Conservation (phyloP, 2,888 invertebrate species). For the Chloroclysta siterata region DNA sequence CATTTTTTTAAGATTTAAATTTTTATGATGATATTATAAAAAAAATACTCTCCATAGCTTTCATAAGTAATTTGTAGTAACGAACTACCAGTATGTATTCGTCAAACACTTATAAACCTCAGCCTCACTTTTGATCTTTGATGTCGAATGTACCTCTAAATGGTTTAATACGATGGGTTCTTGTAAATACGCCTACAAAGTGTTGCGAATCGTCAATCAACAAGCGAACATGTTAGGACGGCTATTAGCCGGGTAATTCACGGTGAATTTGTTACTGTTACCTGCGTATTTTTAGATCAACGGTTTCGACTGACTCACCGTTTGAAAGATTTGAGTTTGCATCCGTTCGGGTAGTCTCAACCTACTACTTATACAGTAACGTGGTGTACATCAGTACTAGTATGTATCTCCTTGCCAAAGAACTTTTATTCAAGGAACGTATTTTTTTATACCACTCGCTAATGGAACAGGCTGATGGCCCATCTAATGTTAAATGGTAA, state of each 20-base stretch:
- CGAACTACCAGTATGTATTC: neutral
- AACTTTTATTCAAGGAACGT: no score
- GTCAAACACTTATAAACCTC: neutral
- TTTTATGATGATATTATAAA: no score
- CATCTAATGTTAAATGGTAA: no score
- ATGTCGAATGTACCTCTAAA: conserved; percentile 1
- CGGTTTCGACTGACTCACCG: conserved; percentile 27
- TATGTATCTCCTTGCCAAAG: no score
- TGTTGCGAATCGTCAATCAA: conserved; percentile 39
- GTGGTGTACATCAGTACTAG: no score
- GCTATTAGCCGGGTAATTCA: conserved; percentile 30
- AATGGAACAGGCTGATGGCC: no score
- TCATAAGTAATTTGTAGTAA: neutral
- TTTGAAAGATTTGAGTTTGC: conserved; percentile 8
- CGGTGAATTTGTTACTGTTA: conserved; percentile 31
- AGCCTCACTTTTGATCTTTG: neutral
- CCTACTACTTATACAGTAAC: no score
- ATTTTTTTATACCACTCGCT: no score
- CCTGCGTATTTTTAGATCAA: conserved; percentile 30
- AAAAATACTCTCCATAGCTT: no score
- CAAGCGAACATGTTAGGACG: conserved; percentile 28
- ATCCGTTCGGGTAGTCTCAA: conserved; percentile 4
- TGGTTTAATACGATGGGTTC: conserved; percentile 9
- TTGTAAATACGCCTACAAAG: conserved; percentile 30
- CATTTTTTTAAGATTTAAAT: no score